These are phyloP conservation scores for Drosophila truncata DNA, from an alignment of 1,140 invertebrate genomes.

Conservation along the genomic window DNA sequence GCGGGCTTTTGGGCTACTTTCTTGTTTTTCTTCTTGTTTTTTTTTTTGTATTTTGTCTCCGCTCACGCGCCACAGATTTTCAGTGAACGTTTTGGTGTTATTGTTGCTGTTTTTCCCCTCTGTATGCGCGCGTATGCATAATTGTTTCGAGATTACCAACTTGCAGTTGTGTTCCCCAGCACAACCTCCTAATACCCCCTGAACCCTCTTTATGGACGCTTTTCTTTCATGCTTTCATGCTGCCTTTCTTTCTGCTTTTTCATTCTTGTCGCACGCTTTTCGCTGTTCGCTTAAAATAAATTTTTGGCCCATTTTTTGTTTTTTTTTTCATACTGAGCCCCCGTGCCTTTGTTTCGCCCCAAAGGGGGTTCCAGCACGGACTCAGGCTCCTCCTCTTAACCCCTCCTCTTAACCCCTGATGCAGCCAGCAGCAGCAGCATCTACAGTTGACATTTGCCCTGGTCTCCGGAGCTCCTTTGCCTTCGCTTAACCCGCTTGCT, in stretches of 20 bases:
- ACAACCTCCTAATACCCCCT: background rate
- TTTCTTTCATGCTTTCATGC: constrained; percentile 44
- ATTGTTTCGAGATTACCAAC: constrained; percentile 78
- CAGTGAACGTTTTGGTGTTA: constrained; percentile 16
- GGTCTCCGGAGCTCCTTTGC: constrained; percentile 3
- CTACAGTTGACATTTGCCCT: constrained; percentile 50
- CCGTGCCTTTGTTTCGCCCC: constrained; percentile 57
- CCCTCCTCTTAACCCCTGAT: constrained; percentile 20
- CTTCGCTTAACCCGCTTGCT: background rate
- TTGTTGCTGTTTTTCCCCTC: constrained; percentile 17
- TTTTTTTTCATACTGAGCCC: constrained; percentile 29
- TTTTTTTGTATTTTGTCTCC: constrained; percentile 63
- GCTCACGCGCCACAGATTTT: constrained; percentile 73
- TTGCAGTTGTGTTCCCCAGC: constrained; percentile 10
- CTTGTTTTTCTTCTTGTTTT: constrained; percentile 20
- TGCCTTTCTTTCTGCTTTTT: constrained; percentile 34
- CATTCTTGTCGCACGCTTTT: constrained; percentile 55
- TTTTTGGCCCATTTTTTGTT: constrained; percentile 75
- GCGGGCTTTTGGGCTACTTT: constrained; percentile 67
- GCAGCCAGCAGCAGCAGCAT: constrained; percentile 5
- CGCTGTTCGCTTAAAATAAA: constrained; percentile 75
- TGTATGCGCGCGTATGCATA: constrained; percentile 76
- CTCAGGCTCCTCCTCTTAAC: constrained; percentile 2
- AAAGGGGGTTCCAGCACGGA: constrained; percentile 9
- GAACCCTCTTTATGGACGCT: constrained; percentile 30